Conservation (phyloP, 2,797 vertebrate genomes). For the Lindbergichthys nudifrons region DNA sequence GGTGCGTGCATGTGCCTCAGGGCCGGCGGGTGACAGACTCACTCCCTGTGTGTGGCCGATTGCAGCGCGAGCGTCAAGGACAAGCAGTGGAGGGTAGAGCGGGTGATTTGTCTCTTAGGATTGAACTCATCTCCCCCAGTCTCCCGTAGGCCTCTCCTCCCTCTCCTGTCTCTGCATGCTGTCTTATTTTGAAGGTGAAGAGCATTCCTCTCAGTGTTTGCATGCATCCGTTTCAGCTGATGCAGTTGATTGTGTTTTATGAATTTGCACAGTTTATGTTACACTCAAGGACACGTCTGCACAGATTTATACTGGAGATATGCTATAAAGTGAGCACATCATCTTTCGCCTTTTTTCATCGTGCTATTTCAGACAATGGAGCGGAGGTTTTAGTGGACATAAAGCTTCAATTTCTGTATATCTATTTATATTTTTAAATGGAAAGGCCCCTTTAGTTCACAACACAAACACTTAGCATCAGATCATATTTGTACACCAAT, state of each 20-base stretch:
- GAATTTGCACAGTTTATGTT: slow-evolving; percentile 19
- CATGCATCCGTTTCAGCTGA: slow-evolving; percentile 53
- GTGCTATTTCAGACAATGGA: background rate
- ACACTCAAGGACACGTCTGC: slow-evolving; percentile 12
- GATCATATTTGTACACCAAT: background rate
- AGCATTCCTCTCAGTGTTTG: slow-evolving; percentile 63
- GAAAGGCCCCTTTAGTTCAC: background rate
- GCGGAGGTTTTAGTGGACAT: background rate
- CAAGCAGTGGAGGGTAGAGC: slow-evolving; percentile 75
- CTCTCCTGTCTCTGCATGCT: slow-evolving; percentile 49
- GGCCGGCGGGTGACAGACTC: slow-evolving; percentile 69
- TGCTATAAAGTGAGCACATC: background rate
- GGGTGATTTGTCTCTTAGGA: slow-evolving; percentile 81
- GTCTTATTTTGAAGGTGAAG: slow-evolving; percentile 76
- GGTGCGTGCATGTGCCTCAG: slow-evolving; percentile 49
- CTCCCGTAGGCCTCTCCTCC: slow-evolving; percentile 58
- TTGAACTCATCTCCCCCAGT: slow-evolving; percentile 67
- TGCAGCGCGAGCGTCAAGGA: slow-evolving; percentile 75
- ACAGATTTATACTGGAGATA: background rate
- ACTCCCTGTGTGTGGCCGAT: slow-evolving; percentile 53
- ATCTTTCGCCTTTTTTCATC: background rate
- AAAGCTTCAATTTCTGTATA: background rate
- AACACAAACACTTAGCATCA: background rate
- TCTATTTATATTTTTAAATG: background rate
- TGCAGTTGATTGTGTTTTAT: slow-evolving; percentile 44